Conservation (phyloP, 2,888 invertebrate species). For the Aleiodes testaceus region DNA sequence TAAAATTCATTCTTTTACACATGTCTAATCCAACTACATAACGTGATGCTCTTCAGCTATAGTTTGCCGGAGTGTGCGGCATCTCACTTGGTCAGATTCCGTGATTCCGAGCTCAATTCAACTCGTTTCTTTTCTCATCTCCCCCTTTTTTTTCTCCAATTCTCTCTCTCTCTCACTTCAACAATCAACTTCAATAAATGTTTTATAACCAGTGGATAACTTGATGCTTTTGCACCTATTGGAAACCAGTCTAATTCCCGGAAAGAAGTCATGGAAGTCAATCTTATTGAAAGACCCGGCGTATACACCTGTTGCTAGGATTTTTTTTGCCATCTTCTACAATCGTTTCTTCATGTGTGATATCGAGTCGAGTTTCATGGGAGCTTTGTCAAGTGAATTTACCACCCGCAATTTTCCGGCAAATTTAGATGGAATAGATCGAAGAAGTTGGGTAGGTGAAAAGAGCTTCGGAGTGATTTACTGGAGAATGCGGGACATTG, state of each 20-base stretch:
- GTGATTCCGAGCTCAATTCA: constrained; percentile 17
- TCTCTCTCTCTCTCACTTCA: constrained; percentile 30
- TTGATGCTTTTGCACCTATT: constrained; percentile 19
- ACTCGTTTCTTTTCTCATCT: too few relatives aligned
- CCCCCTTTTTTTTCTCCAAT: constrained; percentile 32
- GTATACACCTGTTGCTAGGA: constrained; percentile 44
- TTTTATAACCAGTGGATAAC: constrained; percentile 38
- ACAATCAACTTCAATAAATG: constrained; percentile 44
- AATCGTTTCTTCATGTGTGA: constrained; percentile 12
- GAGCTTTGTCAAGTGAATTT: constrained; percentile 31
- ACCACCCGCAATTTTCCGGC: constrained; percentile 34
- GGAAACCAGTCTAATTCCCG: constrained; percentile 43
- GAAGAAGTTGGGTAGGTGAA: constrained; percentile 17
- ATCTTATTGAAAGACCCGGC: constrained; percentile 34
- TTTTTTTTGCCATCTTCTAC: constrained; percentile 6
- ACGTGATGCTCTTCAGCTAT: neutral
- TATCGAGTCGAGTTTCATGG: constrained; percentile 13
- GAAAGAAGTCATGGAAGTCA: constrained; percentile 45
- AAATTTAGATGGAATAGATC: constrained; percentile 6
- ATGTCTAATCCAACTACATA: constrained; percentile 4
- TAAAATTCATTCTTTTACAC: constrained; percentile 6
- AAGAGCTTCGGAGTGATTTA: constrained; percentile 64
- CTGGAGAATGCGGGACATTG: constrained; percentile 64
- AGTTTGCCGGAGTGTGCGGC: constrained; percentile 17
- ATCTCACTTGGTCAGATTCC: constrained; percentile 43